Conservation (phyloP, 2,113 vertebrate species). For the Mesembrinibis cayennensis region DNA sequence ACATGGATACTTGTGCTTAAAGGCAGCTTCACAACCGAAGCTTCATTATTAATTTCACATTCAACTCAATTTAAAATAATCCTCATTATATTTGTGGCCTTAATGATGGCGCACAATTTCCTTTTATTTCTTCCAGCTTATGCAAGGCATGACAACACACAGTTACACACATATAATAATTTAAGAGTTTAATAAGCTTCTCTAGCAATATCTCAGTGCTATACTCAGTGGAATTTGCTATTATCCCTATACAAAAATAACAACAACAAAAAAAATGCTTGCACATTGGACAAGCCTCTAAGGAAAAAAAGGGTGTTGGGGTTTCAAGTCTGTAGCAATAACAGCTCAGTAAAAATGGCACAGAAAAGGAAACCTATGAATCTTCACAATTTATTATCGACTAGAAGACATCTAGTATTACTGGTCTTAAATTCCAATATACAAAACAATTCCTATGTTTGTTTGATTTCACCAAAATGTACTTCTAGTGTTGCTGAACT, state of each 20-base stretch:
- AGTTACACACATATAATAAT: conserved; percentile 24
- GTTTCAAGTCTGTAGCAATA: not conserved
- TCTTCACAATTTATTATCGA: not conserved
- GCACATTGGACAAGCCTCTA: not conserved
- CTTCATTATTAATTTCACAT: conserved; percentile 44
- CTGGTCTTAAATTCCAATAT: not conserved
- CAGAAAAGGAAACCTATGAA: not conserved
- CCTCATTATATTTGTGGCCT: conserved; percentile 42
- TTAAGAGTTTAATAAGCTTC: conserved; percentile 60
- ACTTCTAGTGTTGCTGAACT: not conserved
- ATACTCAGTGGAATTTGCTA: not conserved
- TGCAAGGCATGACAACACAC: conserved; percentile 31
- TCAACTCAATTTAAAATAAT: conserved; percentile 51
- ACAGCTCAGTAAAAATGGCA: not conserved
- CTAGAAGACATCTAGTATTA: not conserved
- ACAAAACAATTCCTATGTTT: not conserved
- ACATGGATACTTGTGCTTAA: not conserved
- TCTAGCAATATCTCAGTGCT: not conserved
- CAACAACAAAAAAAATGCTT: not conserved
- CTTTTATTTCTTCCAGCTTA: conserved; percentile 61
- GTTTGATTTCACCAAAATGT: not conserved
- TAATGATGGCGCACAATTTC: conserved; percentile 35
- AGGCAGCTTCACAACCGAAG: not conserved
- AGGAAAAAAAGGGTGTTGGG: not conserved
- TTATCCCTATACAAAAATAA: not conserved